Evolutionary conservation across 2,113 vertebrate species (phyloP).

Genomic region (Phoenicopterus ruber): DNA sequence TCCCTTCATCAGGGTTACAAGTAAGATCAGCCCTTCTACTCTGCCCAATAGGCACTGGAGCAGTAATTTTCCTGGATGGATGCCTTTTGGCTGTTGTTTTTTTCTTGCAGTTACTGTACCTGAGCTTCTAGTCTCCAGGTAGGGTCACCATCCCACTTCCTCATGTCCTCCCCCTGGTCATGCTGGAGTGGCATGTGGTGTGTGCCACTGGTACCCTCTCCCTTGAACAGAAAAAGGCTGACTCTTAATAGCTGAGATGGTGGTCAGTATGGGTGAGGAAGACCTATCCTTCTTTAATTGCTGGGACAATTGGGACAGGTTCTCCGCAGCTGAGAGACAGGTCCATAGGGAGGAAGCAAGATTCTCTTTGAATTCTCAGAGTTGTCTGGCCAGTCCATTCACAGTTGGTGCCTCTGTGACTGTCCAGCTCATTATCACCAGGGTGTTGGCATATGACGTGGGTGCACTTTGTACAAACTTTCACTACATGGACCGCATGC

Average conservation of each 20-base stretch:
- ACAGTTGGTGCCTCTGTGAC: neutral
- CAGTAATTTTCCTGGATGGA: neutral
- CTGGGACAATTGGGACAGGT: neutral
- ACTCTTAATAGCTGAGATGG: neutral
- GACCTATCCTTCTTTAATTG: neutral
- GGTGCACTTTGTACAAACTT: neutral
- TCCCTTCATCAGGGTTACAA: neutral
- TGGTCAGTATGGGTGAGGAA: neutral
- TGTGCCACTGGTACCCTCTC: neutral
- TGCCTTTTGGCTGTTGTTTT: neutral
- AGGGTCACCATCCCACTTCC: neutral
- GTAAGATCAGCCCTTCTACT: neutral
- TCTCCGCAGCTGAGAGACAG: neutral
- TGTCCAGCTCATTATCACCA: neutral
- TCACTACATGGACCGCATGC: accelerated
- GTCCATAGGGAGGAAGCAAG: neutral
- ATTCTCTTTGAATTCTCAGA: neutral
- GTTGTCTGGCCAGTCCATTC: neutral
- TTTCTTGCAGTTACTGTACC: neutral
- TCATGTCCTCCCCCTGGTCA: neutral
- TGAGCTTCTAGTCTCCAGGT: neutral
- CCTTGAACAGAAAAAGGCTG: neutral
- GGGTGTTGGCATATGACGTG: neutral
- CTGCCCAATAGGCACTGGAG: neutral
- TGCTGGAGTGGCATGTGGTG: neutral